Evolutionary conservation across 2,888 invertebrate species (phyloP), one percentile per base, ranked within the genome.

Genomic region (Clostera curtula): DNA sequence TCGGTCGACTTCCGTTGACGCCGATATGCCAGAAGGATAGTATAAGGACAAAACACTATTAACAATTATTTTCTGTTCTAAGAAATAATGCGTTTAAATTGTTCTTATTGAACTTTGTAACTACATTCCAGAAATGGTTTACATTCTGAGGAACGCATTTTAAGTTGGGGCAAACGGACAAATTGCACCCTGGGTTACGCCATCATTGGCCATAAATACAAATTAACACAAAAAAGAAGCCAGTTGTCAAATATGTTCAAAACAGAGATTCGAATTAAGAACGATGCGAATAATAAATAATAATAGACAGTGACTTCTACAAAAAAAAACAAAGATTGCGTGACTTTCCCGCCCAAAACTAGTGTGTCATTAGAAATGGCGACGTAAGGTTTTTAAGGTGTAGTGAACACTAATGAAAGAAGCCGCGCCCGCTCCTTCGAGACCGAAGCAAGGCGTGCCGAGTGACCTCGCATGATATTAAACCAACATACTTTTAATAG

Each of bases 381-480:
- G 57, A 61, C 66, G 63, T 64, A 72, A 68, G 69, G 66, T 68
- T 69, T 74, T 72, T 69, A 76, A 76, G 73, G 72, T 58, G 59
- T 54, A 62, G n/a, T n/a, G n/a, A 60, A 62, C 58, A 61, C 64
- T 79, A 79, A 80, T 79, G 77, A 77, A 79, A 75, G 74, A 70
- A 67, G 60, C 39, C 73, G 61, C 70, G 51, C 75, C 79, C 75
- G 66, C 77, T 82, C 82, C 82, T 80, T 77, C 71, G 82, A 80
- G 82, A 79, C 77, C 62, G 30, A 34, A 35, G 41, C 46, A 59
- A 72, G 70, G 72, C 55, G 68, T 48, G 68, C 43, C 60, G 31
- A 38, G 34, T 44, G 63, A 48, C 66, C 59, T 64, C 60, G 70
- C 68, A 64, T 62, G 57, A 61, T 52, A 50, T 29, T 53, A 52